These are phyloP conservation scores for Microtus montanus DNA, from an alignment of 2,113 vertebrate genomes.

Conservation along the genomic window DNA sequence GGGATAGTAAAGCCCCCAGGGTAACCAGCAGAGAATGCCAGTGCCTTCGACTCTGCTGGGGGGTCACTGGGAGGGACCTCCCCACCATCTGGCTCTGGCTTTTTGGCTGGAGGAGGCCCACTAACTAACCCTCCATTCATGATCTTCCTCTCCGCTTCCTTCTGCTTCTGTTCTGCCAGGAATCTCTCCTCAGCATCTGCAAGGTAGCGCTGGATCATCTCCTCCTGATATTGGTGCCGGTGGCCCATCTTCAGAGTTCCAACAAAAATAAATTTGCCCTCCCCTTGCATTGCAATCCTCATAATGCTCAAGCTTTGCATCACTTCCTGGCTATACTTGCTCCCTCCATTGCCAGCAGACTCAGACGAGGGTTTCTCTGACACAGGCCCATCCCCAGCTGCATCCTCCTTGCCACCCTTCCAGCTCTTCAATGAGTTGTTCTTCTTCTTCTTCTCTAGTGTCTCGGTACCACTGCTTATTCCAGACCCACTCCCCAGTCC, in stretches of 20 bases:
- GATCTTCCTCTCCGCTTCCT: conserved; percentile 89
- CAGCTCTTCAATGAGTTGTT: conserved; percentile 86
- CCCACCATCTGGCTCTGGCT: conserved; percentile 76
- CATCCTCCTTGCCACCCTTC: conserved; percentile 92
- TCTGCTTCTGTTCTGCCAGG: conserved; percentile 90
- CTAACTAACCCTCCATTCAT: conserved; percentile 58
- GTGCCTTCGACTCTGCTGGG: conserved; percentile 76
- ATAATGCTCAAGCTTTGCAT: conserved; percentile 93
- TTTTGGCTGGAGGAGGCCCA: conserved; percentile 78
- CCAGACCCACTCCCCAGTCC: conserved; percentile 49
- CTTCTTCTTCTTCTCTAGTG: conserved; percentile 93
- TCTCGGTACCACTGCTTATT: conserved; percentile 83
- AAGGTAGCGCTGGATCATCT: conserved; percentile 98
- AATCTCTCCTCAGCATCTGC: conserved; percentile 94
- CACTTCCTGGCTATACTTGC: conserved; percentile 93
- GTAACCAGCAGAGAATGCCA: conserved; percentile 85
- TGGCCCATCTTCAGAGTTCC: conserved; percentile 93
- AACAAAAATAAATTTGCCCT: conserved; percentile 93
- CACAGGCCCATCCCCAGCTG: conserved; percentile 79
- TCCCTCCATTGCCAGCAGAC: conserved; percentile 82
- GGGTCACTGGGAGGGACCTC: conserved; percentile 82
- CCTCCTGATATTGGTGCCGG: conserved; percentile 96
- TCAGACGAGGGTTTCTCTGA: conserved; percentile 81
- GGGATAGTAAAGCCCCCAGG: conserved; percentile 92
- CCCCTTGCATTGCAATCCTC: conserved; percentile 94